Conservation (phyloP, 1,140 invertebrate species). For the Paramacrobiotus metropolitanus region DNA sequence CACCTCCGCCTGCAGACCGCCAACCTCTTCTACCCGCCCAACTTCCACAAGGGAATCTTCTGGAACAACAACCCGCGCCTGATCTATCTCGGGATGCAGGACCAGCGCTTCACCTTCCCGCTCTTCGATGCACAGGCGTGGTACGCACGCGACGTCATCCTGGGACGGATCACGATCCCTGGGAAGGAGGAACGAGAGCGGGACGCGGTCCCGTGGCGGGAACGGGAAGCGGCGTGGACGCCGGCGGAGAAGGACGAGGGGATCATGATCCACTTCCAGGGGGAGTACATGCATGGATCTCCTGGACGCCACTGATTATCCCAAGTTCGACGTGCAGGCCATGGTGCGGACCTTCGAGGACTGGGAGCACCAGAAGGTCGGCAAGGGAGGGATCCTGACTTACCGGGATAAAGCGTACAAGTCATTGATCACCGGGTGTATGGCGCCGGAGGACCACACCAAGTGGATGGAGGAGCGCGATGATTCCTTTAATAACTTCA, state of each 20-base stretch:
- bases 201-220: neutral
- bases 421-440: neutral
- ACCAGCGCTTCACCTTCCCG: conserved; percentile 10
- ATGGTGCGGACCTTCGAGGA: neutral
- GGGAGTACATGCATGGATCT: neutral
- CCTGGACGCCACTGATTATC: neutral
- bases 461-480: neutral
- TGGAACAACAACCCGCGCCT: conserved; percentile 8
- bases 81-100: conserved; percentile 10
- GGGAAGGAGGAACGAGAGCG: neutral
- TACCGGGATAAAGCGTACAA: neutral
- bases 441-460: neutral
- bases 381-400: neutral
- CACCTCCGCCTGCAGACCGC: conserved; percentile 6
- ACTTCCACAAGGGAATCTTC: conserved; percentile 10
- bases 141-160: neutral
- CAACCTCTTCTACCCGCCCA: conserved; percentile 8
- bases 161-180: neutral
- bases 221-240: neutral
- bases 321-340: neutral
- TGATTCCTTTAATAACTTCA: too few relatives aligned
- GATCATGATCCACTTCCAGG: neutral
- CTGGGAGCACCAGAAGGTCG: neutral
- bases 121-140: conserved; percentile 10
- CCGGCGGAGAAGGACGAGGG: too few relatives aligned